Percentiles rank a stretch among this genome's conserved stretches.
phyloP scores from a whole-genome alignment of 2,797 vertebrate species.

The Hypotaenidia philippensis region DNA sequence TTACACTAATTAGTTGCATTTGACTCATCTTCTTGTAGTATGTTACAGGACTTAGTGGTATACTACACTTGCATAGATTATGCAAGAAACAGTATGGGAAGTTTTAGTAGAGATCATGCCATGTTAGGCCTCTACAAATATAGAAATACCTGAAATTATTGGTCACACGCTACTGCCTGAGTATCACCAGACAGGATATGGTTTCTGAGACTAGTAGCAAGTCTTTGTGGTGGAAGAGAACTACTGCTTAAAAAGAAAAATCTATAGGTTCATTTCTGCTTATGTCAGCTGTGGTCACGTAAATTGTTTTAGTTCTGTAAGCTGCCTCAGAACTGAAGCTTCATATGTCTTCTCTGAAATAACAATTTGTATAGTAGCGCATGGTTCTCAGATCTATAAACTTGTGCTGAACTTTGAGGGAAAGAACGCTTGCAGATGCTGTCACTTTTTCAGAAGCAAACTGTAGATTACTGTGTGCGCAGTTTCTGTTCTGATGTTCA shows the following conservation, averaged over 20 bases:
- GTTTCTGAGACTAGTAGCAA: neutral
- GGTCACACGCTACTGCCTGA: neutral
- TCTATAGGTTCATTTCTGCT: neutral
- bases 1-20: neutral
- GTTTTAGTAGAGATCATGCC: neutral
- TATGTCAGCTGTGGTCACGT: neutral
- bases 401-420: neutral
- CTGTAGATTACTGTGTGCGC: neutral
- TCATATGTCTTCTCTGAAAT: neutral
- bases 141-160: neutral
- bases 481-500: neutral
- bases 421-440: neutral
- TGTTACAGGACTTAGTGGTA: neutral
- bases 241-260: neutral
- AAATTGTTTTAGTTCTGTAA: neutral
- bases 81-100: neutral
- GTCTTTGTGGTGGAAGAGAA: neutral
- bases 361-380: neutral
- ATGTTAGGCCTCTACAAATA: neutral
- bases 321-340: conserved; percentile 5
- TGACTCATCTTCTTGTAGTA: neutral
- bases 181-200: neutral
- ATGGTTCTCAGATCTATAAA: conserved; percentile 14
- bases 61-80: neutral
- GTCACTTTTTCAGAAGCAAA: neutral